These are phyloP conservation scores for Copsychus sechellarum DNA, from an alignment of 2,113 vertebrate genomes.

Conservation along the genomic window DNA sequence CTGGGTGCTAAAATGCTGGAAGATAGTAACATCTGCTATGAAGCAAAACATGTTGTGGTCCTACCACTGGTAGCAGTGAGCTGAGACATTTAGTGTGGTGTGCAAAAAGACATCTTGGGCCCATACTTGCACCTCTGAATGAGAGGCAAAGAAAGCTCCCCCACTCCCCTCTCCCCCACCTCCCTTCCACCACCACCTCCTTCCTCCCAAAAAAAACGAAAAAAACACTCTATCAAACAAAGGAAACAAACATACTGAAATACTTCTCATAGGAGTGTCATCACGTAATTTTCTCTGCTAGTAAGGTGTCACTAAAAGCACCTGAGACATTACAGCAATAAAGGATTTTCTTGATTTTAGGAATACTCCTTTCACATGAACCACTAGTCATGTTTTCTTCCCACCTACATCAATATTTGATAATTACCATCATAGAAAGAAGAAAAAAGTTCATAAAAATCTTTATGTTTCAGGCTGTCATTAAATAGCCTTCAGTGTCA, in stretches of 20 bases:
- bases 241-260: not conserved
- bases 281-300: not conserved
- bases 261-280: not conserved
- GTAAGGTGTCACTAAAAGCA: not conserved
- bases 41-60: not conserved
- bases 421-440: not conserved
- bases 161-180: too few relatives aligned
- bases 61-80: not conserved
- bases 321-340: not conserved
- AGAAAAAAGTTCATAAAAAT: not conserved
- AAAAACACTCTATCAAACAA: not conserved
- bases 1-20: slow-evolving; percentile 27
- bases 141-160: not conserved
- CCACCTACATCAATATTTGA: not conserved
- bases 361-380: not conserved
- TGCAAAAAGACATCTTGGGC: not conserved
- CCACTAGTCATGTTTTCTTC: not conserved
- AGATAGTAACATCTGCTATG: slow-evolving; percentile 36
- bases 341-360: not conserved
- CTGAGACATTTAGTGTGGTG: not conserved
- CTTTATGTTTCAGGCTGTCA: not conserved
- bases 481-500: not conserved
- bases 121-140: not conserved
- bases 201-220: too few relatives aligned
- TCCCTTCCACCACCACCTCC: too few relatives aligned